Conservation (phyloP, 2,113 vertebrate genomes). For the Semnornis frantzii region DNA sequence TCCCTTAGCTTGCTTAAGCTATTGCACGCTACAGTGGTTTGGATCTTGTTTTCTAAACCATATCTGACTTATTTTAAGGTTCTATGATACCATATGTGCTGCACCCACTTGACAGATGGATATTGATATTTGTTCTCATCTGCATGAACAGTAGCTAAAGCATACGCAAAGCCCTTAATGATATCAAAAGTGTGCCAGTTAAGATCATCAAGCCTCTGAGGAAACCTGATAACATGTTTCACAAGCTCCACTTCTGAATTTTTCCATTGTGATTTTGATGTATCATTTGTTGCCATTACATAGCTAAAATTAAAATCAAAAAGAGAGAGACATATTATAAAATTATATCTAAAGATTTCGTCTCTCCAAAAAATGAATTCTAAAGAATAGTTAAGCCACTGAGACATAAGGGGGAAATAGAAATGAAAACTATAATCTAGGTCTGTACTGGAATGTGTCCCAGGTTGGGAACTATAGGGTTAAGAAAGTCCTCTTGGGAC, state of each 20-base stretch:
- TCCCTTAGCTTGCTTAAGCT: neutral
- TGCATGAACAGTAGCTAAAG: constrained; percentile 71
- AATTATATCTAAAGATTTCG: neutral
- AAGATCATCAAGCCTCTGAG: constrained; percentile 63
- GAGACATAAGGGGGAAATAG: neutral
- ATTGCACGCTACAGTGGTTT: constrained; percentile 23
- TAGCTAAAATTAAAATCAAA: neutral
- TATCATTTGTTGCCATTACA: constrained; percentile 3
- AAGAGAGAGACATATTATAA: neutral
- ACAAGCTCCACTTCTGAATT: constrained; percentile 45
- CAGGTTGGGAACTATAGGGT: too few species aligned
- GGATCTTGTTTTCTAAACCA: constrained; percentile 52
- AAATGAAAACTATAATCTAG: neutral
- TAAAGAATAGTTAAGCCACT: neutral
- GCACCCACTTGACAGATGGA: constrained; percentile 69
- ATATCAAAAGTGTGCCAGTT: constrained; percentile 73
- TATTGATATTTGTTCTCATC: constrained; percentile 74
- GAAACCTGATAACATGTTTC: constrained; percentile 49
- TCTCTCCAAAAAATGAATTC: constrained; percentile 4
- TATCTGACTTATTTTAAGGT: constrained; percentile 69
- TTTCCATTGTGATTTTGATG: constrained; percentile 46
- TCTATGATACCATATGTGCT: constrained; percentile 68
- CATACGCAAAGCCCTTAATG: constrained; percentile 71
- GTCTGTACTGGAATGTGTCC: too few species aligned
- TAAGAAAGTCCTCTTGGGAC: too few species aligned